Base-by-base conservation (phyloP, 1,140 invertebrate genomes). In the Armadillidium nasatum region DNA sequence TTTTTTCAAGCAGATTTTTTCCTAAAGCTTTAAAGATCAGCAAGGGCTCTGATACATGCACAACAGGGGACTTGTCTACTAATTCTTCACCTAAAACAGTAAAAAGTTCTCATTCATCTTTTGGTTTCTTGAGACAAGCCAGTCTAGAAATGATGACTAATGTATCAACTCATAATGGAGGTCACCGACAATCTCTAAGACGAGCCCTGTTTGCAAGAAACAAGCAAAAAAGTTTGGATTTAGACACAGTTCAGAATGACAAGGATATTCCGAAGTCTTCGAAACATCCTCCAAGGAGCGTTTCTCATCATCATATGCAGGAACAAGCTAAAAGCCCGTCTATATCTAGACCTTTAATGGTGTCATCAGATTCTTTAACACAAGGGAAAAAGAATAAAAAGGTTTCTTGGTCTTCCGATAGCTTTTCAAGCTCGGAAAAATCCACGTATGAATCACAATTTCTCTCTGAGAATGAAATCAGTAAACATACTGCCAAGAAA, bases 371-470 rank as follows among this genome's bases (percentile, higher is more conserved):
- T 33, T 74, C 78, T 15, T 75, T 79, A 23, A 76, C 78, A 9
- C 78, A 74, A 10, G 75, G 71, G 45, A 73, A 75, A 15, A 76
- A 76, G 67, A 74, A 74, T 67, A 79, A 79, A 75, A 45, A 75
- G 21, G 78, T 79, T 72, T 79, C 78, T 4, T 79, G 78, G 78
- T 79, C 78, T 4, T 79, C 78, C 0, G 78, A 79, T 72, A 79
- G 78, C 44, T 79, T 79, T 50, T 76, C 78, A 15, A 45, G n/a
- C 22, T 50, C 73, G 19, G 73, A 74, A 0, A 75, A 79, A 44
- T 76, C 78, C 0, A 74, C 78, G 7, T 54, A 73, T 67, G 78
- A 79, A 44, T 79, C 78, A 3, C 66, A 13, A 11, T 4, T 44
- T 15, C 50, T 13, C 15, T 33, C 67, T 68, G 60, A 43, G 10